Base-by-base conservation (phyloP, 2,888 invertebrate species). In the Lasioglossum morio region DNA sequence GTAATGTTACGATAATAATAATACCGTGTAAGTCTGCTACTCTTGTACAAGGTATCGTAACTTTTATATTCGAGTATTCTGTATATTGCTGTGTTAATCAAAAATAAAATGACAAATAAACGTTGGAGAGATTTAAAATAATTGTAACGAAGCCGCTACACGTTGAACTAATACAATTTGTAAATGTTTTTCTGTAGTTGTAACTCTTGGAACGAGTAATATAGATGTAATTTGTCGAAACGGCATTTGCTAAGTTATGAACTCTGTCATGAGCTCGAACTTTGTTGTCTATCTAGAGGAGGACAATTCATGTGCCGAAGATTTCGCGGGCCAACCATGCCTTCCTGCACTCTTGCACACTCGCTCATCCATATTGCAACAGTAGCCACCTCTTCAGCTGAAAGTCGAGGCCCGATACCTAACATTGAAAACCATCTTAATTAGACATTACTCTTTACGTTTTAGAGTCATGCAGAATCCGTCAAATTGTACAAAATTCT, bases 261-360 rank as follows among this genome's bases (percentile, higher is more conserved):
- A 72, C 19, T 69, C 43, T 48, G 53, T 88, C 84, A 84, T 48
- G 82, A 79, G 27, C 80, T 76, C 30, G 77, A 78, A 23, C 40
- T 57, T 48, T 75, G 72, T 78, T 82, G 73, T 70, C 94, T 93
- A 88, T 97, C 97, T 86, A 97, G 92, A 0, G 97, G 96, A 0
- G 97, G 97, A 88, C 97, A 97, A 77, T 97, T 95, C 89, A 96
- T 97, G 90, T 97, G 97, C 4, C 97, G 95, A 4, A 97, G 96
- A 92, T 97, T 97, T 89, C 97, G 96, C 0, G 97, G 97, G 96
- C 97, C 97, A 40, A 97, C 96, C 95, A 97, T 95, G 0, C 97
- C 97, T 0, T 96, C 96, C 84, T 97, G 97, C 4, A 96, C 95
- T 86, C 95, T 96, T 43, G 96, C 95, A 74, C 95, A 95, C 75